Base-by-base conservation (phyloP, 2,113 vertebrate species). In the Cebus imitator region DNA sequence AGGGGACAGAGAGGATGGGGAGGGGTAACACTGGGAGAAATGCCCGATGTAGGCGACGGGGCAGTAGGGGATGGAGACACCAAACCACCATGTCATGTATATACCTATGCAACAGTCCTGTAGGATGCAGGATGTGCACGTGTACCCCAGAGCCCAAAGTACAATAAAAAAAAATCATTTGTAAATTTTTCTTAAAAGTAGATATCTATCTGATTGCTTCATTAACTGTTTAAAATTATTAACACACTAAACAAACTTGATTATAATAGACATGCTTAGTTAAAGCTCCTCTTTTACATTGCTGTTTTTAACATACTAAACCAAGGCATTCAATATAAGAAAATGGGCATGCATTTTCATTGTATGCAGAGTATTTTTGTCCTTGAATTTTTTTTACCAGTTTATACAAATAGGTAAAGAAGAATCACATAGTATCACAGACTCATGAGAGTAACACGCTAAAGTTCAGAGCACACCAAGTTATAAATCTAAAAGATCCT, bases 401-500 rank as follows among this genome's bases (percentile, higher is more conserved):
- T 94, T 93, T 86, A 20, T n/a, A 84, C 32, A 88, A 84, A 82
- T 72, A 87, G 20, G 40, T 17, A 12, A 70, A 52, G 20, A 83
- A 81, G 1, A 25, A 85, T 64, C 68, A 37, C 48, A 37, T 52
- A 30, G 25, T 61, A 95, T 75, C 66, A 89, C 58, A 83, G 57
- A 85, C n/a, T 61, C 78, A 94, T 95, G 93, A 98, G 96, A 92
- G 87, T 55, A 94, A 86, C 66, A 91, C 94, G 91, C 16, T 96
- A 91, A 97, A 98, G 90, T 98, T 98, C 82, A 90, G 81, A 90
- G 91, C 96, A 96, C 97, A 87, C 88, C 97, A 98, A 97, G 82
- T 78, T 93, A 73, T 81, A 97, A 98, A 95, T 96, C 90, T 96
- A 94, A 98, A 98, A 79, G 94, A 73, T 84, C 91, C 89, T 95